phyloP scores from a whole-genome alignment of 2,797 vertebrate species.

The Tokudaia tokunoshimensis region DNA sequence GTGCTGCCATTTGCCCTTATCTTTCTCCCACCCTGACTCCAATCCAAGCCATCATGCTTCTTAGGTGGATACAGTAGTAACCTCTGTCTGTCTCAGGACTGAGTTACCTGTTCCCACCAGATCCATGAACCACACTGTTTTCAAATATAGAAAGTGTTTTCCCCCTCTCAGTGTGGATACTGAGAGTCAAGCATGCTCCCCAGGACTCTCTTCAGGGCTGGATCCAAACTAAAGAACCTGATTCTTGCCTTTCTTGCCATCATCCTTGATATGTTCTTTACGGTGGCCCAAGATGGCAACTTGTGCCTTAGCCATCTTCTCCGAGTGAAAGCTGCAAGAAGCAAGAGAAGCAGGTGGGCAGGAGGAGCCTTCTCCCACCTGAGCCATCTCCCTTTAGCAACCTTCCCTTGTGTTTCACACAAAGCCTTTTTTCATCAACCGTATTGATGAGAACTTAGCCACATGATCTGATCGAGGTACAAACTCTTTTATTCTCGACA shows the following conservation, averaged over 20 bases:
- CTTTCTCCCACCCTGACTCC: too few relatives aligned
- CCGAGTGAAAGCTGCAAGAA: not conserved
- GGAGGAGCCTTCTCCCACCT: not conserved
- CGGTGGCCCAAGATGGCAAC: not conserved
- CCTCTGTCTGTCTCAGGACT: not conserved
- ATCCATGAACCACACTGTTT: not conserved
- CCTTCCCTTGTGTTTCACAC: not conserved
- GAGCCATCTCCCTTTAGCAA: not conserved
- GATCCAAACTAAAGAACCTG: not conserved
- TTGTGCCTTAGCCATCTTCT: not conserved
- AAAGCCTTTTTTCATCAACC: slow-evolving; percentile 18
- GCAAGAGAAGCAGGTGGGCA: not conserved
- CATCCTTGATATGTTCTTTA: not conserved
- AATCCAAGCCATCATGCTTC: not conserved
- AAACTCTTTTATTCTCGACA: not conserved
- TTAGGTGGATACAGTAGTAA: not conserved
- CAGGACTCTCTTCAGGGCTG: not conserved
- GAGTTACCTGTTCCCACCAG: not conserved
- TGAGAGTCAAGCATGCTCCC: not conserved
- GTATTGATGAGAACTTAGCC: not conserved
- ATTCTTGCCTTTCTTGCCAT: not conserved
- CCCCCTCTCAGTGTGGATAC: not conserved
- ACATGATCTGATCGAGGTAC: not conserved
- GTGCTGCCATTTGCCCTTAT: not conserved
- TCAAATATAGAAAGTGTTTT: not conserved